phyloP scores from a whole-genome alignment of 2,113 vertebrate genomes.

The Noturus placidus region DNA sequence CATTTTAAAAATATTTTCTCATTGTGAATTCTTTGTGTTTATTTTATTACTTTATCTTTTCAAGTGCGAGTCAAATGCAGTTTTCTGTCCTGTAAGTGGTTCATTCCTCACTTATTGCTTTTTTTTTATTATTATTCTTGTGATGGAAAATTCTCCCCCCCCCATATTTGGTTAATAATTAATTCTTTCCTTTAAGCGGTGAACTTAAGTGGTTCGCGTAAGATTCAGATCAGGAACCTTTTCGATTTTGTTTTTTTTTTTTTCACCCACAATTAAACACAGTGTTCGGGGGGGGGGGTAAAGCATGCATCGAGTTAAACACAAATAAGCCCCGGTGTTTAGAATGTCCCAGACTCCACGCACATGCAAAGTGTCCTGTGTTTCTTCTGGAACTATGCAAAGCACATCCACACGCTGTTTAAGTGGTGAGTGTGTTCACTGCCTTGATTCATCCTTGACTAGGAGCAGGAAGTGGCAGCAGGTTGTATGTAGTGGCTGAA shows the following conservation, averaged over 20 bases:
- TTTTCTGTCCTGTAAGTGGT: no score
- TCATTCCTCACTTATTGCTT: no score
- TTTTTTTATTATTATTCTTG: no score
- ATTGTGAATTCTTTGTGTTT: no score
- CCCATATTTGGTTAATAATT: no score
- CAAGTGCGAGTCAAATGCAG: no score
- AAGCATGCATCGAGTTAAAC: background rate
- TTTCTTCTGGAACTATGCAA: slow-evolving; percentile 41
- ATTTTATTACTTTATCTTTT: no score
- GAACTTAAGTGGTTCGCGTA: slow-evolving; percentile 43
- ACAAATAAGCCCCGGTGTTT: background rate
- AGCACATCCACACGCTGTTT: background rate
- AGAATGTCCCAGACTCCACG: background rate
- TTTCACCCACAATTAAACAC: background rate
- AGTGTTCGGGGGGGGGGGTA: background rate
- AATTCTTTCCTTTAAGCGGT: no score
- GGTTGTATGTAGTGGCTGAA: background rate
- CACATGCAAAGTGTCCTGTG: slow-evolving; percentile 4
- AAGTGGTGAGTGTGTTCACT: background rate
- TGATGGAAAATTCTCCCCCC: no score
- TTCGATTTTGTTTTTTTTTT: background rate
- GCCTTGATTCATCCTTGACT: background rate
- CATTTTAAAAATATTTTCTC: background rate
- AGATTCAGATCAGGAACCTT: slow-evolving; percentile 65
- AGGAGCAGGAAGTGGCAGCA: background rate